phyloP scores from a whole-genome alignment of 1,140 invertebrate species.

The Drosophila mauritiana region DNA sequence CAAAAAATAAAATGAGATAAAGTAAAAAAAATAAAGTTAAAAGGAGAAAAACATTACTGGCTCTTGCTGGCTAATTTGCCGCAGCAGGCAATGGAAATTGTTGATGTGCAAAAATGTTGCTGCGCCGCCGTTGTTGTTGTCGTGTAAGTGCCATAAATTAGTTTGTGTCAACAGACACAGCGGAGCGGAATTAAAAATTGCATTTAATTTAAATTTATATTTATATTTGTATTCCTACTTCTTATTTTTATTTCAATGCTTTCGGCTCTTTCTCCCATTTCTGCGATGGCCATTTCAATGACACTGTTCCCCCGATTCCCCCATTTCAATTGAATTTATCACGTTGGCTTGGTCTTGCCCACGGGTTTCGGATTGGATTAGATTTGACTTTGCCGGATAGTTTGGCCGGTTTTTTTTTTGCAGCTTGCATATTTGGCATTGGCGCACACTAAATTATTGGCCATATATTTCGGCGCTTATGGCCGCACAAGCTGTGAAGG shows the following conservation, averaged over 20 bases:
- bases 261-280: conserved; percentile 12
- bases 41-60: conserved; percentile 55
- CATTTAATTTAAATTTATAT: conserved; percentile 27
- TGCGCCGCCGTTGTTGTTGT: conserved; percentile 59
- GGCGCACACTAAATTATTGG: conserved; percentile 69
- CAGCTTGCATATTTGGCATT: conserved; percentile 61
- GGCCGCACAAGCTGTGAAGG: conserved; percentile 59
- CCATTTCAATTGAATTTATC: conserved; percentile 64
- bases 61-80: conserved; percentile 73
- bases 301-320: conserved; percentile 33
- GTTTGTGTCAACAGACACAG: conserved; percentile 73
- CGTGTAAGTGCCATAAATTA: conserved; percentile 82
- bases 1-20: conserved; percentile 13
- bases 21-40: conserved; percentile 3
- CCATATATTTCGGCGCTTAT: conserved; percentile 55
- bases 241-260: conserved; percentile 39
- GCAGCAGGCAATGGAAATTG: conserved; percentile 77
- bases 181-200: conserved; percentile 68
- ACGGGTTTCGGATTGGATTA: conserved; percentile 33
- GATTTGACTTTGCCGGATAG: conserved; percentile 32
- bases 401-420: conserved; percentile 36
- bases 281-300: conserved; percentile 27
- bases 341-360: conserved; percentile 50
- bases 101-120: conserved; percentile 76
- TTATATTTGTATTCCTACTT: conserved; percentile 3